Conservation (phyloP, 2,113 vertebrate species). For the Numida meleagris region DNA sequence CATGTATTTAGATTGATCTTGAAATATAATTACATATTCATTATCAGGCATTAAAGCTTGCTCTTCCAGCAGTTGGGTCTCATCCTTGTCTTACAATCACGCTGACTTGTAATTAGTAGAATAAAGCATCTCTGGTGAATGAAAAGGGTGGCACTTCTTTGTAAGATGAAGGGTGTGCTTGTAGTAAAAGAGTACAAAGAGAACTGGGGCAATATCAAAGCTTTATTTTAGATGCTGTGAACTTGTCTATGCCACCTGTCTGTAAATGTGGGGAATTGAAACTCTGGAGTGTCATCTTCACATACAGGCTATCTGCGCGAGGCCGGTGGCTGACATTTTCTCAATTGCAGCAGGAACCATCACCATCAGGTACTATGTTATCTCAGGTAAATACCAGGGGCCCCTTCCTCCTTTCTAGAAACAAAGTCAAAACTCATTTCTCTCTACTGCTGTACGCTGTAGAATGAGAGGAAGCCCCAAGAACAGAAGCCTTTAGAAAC, state of each 20-base stretch:
- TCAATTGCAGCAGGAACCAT: background rate
- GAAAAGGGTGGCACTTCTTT: background rate
- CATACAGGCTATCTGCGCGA: background rate
- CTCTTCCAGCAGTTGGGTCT: background rate
- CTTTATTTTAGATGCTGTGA: background rate
- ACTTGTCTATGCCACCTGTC: background rate
- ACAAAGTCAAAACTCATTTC: background rate
- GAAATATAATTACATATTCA: background rate
- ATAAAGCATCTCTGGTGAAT: background rate
- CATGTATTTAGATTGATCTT: background rate
- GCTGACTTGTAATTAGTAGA: background rate
- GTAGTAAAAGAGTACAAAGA: background rate
- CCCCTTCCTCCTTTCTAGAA: background rate
- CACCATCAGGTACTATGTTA: background rate
- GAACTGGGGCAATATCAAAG: background rate
- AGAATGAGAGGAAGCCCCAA: background rate
- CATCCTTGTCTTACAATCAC: background rate
- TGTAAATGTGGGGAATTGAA: background rate
- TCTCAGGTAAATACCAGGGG: background rate
- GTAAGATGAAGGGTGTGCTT: background rate
- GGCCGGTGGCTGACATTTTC: background rate
- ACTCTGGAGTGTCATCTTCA: rapidly evolving
- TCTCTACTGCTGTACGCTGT: background rate
- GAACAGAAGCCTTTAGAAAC: background rate
- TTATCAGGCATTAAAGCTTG: background rate